These are phyloP conservation scores for Corythaeola cristata DNA, from an alignment of 2,113 vertebrate species.

Conservation along the genomic window DNA sequence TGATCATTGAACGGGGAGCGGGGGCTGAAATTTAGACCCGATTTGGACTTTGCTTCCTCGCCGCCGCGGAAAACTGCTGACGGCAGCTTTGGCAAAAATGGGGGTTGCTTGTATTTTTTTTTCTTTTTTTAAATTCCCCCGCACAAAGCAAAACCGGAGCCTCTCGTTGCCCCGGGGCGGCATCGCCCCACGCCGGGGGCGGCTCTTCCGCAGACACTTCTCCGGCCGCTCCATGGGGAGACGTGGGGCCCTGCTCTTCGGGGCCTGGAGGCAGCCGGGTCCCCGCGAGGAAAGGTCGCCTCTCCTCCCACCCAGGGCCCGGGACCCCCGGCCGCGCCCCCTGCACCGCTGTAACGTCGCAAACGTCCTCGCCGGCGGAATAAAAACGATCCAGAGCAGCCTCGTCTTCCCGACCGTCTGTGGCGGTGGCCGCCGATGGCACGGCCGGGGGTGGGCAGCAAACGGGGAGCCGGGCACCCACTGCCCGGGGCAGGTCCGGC, in stretches of 20 bases:
- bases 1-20: conserved; percentile 6
- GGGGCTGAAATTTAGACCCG: conserved; percentile 37
- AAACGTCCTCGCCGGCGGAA: neutral
- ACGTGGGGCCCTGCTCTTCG: neutral
- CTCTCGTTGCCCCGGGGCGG: neutral
- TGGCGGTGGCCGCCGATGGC: neutral
- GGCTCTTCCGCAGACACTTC: neutral
- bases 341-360: neutral
- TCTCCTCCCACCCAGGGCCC: neutral
- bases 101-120: neutral
- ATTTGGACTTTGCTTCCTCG: conserved; percentile 50
- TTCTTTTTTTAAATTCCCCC: neutral
- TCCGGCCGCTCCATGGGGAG: neutral
- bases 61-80: conserved; percentile 27
- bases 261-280: neutral
- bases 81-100: conserved; percentile 24
- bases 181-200: neutral
- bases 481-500: no score
- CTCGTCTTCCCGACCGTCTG: neutral
- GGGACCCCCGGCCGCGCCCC: neutral
- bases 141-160: neutral
- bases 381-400: neutral
- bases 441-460: no score
- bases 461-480: neutral
- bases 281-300: neutral